Conservation (phyloP, 2,888 invertebrate species). For the Chrysolina americana region DNA sequence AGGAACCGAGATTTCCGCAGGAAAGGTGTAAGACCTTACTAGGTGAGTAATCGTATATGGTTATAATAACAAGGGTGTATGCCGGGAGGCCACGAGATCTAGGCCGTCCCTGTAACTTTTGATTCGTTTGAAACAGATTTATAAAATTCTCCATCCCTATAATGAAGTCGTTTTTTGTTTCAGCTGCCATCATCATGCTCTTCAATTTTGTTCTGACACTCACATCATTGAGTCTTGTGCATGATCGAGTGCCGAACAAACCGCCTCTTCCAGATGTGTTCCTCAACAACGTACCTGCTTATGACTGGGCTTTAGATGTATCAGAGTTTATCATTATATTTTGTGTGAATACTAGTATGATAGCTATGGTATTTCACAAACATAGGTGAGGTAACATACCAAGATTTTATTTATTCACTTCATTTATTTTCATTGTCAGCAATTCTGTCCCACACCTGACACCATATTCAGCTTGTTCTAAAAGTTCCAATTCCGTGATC, state of each 20-base stretch:
- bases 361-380: conserved; percentile 87
- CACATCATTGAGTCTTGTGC: conserved; percentile 85
- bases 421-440: no score
- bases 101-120: no score
- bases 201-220: conserved; percentile 78
- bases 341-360: conserved; percentile 82
- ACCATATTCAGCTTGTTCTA: neutral
- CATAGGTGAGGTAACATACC: conserved; percentile 75
- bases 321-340: conserved; percentile 91
- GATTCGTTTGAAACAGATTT: no score
- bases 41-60: conserved; percentile 64
- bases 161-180: conserved; percentile 64
- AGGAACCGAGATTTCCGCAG: conserved; percentile 85
- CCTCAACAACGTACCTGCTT: conserved; percentile 81
- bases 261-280: conserved; percentile 88
- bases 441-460: neutral
- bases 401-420: no score
- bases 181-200: conserved; percentile 76
- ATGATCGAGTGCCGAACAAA: conserved; percentile 89
- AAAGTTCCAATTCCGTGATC: neutral
- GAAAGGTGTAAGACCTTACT: conserved; percentile 87
- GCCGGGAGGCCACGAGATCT: no score
- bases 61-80: neutral
- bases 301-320: conserved; percentile 86
- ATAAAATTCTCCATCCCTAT: no score